phyloP scores from a whole-genome alignment of 2,113 vertebrate species.

The Etheostoma spectabile region DNA sequence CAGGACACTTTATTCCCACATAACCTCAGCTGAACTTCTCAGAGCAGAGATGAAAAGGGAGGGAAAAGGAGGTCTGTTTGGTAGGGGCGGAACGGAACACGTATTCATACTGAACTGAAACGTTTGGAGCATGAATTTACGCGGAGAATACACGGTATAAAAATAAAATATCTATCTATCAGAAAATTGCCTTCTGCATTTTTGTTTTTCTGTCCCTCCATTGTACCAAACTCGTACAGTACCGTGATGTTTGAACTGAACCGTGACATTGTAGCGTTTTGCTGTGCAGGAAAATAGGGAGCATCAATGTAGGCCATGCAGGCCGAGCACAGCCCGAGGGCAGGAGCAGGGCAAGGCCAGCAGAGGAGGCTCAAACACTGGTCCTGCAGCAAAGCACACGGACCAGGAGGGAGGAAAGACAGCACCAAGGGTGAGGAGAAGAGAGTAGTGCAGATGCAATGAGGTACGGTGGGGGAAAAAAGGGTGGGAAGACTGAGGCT shows the following conservation, averaged over 20 bases:
- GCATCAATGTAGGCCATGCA: conserved; percentile 39
- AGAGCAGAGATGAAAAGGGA: not conserved
- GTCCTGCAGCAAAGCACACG: conserved; percentile 7
- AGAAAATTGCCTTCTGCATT: too few relatives aligned
- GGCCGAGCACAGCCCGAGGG: conserved; percentile 40
- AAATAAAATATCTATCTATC: too few relatives aligned
- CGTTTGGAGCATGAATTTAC: too few relatives aligned
- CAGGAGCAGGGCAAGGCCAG: conserved; percentile 11
- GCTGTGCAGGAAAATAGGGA: conserved; percentile 39
- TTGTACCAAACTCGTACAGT: too few relatives aligned
- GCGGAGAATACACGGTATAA: too few relatives aligned
- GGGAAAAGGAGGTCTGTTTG: not conserved
- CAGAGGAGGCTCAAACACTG: conserved; percentile 11
- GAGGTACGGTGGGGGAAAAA: not conserved
- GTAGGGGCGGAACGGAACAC: not conserved
- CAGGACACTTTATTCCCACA: conserved; percentile 51
- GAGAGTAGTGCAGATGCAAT: not conserved
- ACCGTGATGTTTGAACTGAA: too few relatives aligned
- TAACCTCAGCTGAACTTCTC: conserved; percentile 56
- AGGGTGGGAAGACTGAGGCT: not conserved
- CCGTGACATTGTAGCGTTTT: too few relatives aligned
- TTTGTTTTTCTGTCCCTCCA: too few relatives aligned
- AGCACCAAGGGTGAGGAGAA: not conserved
- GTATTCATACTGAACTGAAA: too few relatives aligned
- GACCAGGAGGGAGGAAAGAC: not conserved